phyloP scores from a whole-genome alignment of 2,113 vertebrate species.

The Cheirogaleus medius region DNA sequence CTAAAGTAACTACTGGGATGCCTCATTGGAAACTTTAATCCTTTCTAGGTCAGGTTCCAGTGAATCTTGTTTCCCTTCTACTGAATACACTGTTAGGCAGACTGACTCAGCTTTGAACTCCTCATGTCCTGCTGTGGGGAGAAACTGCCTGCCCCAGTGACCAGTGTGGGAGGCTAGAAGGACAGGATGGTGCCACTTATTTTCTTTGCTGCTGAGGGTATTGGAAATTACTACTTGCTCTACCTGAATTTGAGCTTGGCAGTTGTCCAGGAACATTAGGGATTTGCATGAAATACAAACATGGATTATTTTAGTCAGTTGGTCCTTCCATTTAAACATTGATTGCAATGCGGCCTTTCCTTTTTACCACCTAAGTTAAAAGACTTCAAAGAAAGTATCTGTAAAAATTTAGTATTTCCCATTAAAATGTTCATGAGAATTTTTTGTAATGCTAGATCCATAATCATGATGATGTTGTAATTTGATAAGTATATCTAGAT shows the following conservation, averaged over 20 bases:
- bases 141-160: conserved; percentile 72
- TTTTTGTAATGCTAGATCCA: neutral
- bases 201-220: conserved; percentile 67
- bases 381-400: neutral
- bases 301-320: neutral
- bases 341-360: neutral
- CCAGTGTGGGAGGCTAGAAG: conserved; percentile 48
- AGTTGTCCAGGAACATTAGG: conserved; percentile 62
- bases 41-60: conserved; percentile 74
- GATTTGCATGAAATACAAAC: conserved; percentile 63
- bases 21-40: conserved; percentile 37
- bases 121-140: conserved; percentile 66
- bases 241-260: conserved; percentile 75
- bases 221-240: conserved; percentile 74
- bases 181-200: conserved; percentile 54
- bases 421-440: neutral
- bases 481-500: neutral
- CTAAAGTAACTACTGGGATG: neutral
- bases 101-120: conserved; percentile 75
- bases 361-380: neutral
- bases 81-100: conserved; percentile 62
- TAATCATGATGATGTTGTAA: neutral
- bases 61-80: conserved; percentile 55
- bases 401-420: neutral
- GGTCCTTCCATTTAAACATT: neutral